Conservation (phyloP, 2,888 invertebrate genomes). For the Lasioglossum malachurum region DNA sequence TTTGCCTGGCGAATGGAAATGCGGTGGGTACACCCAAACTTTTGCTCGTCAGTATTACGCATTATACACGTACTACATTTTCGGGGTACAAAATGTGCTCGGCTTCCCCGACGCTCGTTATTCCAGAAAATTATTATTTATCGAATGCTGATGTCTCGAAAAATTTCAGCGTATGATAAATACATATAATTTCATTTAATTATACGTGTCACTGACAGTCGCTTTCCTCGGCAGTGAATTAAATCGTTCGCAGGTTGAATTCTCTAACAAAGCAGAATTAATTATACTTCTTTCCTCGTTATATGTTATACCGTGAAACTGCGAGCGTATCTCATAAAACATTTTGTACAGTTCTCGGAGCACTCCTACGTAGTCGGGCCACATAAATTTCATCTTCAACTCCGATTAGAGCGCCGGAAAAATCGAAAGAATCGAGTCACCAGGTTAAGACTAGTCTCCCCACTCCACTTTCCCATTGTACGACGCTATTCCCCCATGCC, state of each 20-base stretch:
- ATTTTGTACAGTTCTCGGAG: neutral
- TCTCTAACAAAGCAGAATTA: neutral
- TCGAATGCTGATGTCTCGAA: neutral
- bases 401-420: neutral
- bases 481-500: too few relatives aligned
- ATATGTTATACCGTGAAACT: neutral
- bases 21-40: too few relatives aligned
- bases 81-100: neutral
- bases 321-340: neutral
- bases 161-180: neutral
- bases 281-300: neutral
- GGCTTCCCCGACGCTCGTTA: neutral
- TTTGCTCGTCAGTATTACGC: too few relatives aligned
- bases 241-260: neutral
- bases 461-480: too few relatives aligned
- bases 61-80: too few relatives aligned
- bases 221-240: neutral
- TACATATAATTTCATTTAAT: neutral
- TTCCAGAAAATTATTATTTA: neutral
- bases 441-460: too few relatives aligned
- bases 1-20: too few relatives aligned
- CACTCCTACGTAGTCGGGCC: neutral
- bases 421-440: neutral
- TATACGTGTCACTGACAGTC: neutral
- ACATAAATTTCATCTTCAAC: conserved; percentile 17